Percentiles rank a stretch among this genome's conserved stretches.
phyloP scores from a whole-genome alignment of 1,140 invertebrate species.

The Schlechtendalia chinensis region DNA sequence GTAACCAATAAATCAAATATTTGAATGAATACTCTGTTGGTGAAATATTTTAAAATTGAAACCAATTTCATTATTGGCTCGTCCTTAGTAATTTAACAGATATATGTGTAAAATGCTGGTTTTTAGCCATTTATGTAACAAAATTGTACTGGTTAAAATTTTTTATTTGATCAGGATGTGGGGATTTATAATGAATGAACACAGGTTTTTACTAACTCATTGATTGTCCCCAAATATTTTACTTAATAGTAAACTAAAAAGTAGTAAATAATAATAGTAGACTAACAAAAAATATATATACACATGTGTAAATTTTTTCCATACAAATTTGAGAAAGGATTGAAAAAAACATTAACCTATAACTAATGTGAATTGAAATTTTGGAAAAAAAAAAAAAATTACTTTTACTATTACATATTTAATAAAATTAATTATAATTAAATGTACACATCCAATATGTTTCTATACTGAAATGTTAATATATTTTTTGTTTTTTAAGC shows the following conservation, averaged over 20 bases:
- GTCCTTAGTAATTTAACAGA: background rate
- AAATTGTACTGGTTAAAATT: too few relatives aligned
- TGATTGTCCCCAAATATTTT: too few relatives aligned
- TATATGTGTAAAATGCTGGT: background rate
- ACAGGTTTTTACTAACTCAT: too few relatives aligned
- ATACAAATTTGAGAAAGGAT: background rate
- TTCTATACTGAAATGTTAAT: background rate
- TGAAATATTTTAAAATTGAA: background rate
- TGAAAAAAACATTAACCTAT: slow-evolving; percentile 2
- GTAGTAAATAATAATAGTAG: background rate
- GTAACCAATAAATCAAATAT: background rate
- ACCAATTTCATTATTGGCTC: too few relatives aligned
- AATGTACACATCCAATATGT: background rate
- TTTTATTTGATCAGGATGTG: too few relatives aligned
- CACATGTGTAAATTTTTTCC: background rate
- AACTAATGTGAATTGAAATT: background rate
- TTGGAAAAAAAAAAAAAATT: background rate
- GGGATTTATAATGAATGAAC: too few relatives aligned
- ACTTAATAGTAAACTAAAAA: too few relatives aligned
- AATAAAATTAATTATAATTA: background rate
- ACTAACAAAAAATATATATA: background rate
- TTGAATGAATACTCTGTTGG: background rate
- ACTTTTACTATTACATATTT: background rate
- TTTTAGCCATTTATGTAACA: background rate
- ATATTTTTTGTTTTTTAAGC: background rate